Percentiles rank a stretch among this genome's conserved stretches.
phyloP scores from a whole-genome alignment of 2,888 invertebrate species.

The Andrena flavipes region DNA sequence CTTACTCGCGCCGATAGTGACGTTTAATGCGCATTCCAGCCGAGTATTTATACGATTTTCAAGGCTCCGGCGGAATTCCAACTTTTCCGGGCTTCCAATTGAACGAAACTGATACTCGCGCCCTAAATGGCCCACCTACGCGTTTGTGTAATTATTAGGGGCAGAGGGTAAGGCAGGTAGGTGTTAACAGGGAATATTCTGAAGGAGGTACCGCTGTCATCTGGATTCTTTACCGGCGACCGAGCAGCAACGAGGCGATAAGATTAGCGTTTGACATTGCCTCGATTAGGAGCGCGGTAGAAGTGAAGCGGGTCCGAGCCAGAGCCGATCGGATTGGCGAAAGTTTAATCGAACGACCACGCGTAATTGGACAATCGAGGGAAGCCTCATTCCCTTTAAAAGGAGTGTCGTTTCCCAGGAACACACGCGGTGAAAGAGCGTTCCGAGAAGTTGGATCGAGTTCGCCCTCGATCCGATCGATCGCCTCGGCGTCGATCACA shows the following conservation, averaged over 20 bases:
- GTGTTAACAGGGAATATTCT: not conserved
- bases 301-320: slow-evolving; percentile 13
- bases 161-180: not conserved
- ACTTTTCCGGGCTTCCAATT: too few species aligned
- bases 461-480: slow-evolving; percentile 60
- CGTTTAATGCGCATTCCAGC: too few species aligned
- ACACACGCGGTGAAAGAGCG: slow-evolving; percentile 61
- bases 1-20: too few species aligned
- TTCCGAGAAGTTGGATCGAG: slow-evolving; percentile 53
- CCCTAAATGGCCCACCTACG: not conserved
- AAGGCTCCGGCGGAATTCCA: too few species aligned
- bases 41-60: too few species aligned
- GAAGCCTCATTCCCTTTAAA: slow-evolving; percentile 62
- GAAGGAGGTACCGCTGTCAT: not conserved
- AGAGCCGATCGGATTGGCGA: slow-evolving; percentile 53
- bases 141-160: not conserved
- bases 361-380: slow-evolving; percentile 59
- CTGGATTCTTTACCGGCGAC: not conserved
- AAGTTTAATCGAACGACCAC: slow-evolving; percentile 63
- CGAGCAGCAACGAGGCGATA: slow-evolving; percentile 29
- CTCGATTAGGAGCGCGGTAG: slow-evolving; percentile 25
- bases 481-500: not conserved
- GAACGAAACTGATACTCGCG: too few species aligned
- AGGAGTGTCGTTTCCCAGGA: slow-evolving; percentile 48
- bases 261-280: slow-evolving; percentile 40